A percentile compares a stretch with the other conserved stretches of the same genome.
These are phyloP conservation scores for Lasiommata megera DNA, from an alignment of 2,888 invertebrate species.

Conservation along the genomic window DNA sequence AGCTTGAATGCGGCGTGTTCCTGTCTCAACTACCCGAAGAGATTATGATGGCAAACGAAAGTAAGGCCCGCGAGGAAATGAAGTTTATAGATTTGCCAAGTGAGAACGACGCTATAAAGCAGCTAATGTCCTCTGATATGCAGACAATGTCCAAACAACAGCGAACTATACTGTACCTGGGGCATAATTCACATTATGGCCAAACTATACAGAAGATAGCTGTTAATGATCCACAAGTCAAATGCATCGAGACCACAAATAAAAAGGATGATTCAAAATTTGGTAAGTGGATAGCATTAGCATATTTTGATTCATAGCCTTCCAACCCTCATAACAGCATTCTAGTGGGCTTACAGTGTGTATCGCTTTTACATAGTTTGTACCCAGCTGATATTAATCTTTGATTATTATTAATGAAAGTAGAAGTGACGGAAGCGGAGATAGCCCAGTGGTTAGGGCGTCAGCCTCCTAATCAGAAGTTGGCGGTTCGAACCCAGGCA, in stretches of 20 bases:
- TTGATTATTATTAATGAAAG: no score
- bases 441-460: no score
- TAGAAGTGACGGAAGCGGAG: no score
- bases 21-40: slow-evolving; percentile 59
- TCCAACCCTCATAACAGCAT: no score
- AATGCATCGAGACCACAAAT: slow-evolving; percentile 41
- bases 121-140: slow-evolving; percentile 64
- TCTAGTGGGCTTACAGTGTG: no score
- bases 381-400: no score
- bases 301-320: no score
- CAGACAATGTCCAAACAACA: slow-evolving; percentile 59
- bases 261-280: slow-evolving; percentile 45
- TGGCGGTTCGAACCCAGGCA: no score
- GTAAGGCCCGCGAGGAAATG: slow-evolving; percentile 44
- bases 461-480: no score
- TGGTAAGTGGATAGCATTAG: slow-evolving; percentile 44
- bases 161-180: slow-evolving; percentile 65
- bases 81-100: slow-evolving; percentile 47
- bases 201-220: slow-evolving; percentile 71
- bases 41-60: slow-evolving; percentile 56
- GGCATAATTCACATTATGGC: slow-evolving; percentile 56
- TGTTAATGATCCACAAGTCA: slow-evolving; percentile 54
- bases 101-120: slow-evolving; percentile 61
- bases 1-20: slow-evolving; percentile 60
- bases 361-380: no score